Conservation (phyloP, 2,888 invertebrate genomes). For the Tanytarsus gracilentus region DNA sequence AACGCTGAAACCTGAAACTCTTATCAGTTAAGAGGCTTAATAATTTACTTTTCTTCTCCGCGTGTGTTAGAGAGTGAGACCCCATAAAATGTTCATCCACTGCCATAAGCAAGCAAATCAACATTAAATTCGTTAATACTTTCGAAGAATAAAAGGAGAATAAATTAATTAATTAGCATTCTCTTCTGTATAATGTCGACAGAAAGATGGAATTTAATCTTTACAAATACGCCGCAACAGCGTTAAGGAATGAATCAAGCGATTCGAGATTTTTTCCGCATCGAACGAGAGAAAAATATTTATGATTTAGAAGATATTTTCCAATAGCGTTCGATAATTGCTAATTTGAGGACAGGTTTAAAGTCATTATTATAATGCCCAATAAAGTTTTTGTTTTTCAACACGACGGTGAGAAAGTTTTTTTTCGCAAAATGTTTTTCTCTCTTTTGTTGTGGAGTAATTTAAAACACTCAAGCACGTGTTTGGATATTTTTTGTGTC, state of each 20-base stretch:
- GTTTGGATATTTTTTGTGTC: too few relatives aligned
- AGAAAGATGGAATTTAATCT: not conserved
- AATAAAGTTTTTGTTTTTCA: too few relatives aligned
- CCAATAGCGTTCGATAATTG: too few relatives aligned
- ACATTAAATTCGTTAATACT: not conserved
- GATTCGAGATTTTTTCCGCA: not conserved
- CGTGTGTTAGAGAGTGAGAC: too few relatives aligned
- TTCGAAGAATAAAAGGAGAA: constrained; percentile 11
- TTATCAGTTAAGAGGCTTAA: not conserved
- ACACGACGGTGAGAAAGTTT: too few relatives aligned
- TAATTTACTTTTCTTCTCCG: too few relatives aligned
- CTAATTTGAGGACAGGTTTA: too few relatives aligned
- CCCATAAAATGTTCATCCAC: not conserved
- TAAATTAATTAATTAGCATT: constrained; percentile 24
- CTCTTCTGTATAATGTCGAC: not conserved
- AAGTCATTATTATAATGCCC: too few relatives aligned
- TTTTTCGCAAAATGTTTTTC: too few relatives aligned
- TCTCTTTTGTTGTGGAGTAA: too few relatives aligned
- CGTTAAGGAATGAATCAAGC: not conserved
- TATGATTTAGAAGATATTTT: not conserved
- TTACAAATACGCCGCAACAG: not conserved
- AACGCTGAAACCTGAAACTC: not conserved
- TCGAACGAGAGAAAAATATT: not conserved
- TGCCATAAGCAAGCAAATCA: not conserved
- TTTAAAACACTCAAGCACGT: too few relatives aligned